Percentiles rank a stretch among this genome's conserved stretches.
These are phyloP conservation scores for Streblospio benedicti DNA, from an alignment of 1,140 invertebrate genomes.

Conservation along the genomic window DNA sequence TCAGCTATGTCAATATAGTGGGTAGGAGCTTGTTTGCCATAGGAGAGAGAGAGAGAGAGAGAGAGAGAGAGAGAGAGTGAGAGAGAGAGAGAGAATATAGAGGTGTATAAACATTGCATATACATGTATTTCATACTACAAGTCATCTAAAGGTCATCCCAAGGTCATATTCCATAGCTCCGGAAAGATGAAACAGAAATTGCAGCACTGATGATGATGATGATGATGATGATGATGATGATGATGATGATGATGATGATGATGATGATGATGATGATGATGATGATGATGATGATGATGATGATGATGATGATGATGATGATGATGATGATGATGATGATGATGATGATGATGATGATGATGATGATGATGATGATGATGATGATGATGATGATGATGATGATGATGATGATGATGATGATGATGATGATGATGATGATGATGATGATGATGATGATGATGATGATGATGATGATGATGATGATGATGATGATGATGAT, in stretches of 20 bases:
- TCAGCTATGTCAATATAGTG: too few species aligned
- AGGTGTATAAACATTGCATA: too few species aligned
- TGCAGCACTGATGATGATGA: too few species aligned
- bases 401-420: constrained; percentile 8
- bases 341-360: neutral
- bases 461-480: neutral
- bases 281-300: neutral
- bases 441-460: neutral
- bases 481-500: neutral
- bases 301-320: constrained; percentile 1
- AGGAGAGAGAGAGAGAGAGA: too few species aligned
- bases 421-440: neutral
- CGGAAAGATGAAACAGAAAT: too few species aligned
- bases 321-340: neutral
- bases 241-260: constrained; percentile 1
- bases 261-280: neutral
- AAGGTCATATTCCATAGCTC: too few species aligned
- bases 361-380: neutral
- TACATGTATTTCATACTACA: too few species aligned
- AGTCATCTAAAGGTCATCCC: too few species aligned
- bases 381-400: neutral
- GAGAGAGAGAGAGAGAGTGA: too few species aligned
- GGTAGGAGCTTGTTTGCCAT: too few species aligned
- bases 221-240: neutral
- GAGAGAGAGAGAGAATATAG: too few species aligned